phyloP scores from a whole-genome alignment of 2,113 vertebrate genomes.

The Rhinolophus sinicus region DNA sequence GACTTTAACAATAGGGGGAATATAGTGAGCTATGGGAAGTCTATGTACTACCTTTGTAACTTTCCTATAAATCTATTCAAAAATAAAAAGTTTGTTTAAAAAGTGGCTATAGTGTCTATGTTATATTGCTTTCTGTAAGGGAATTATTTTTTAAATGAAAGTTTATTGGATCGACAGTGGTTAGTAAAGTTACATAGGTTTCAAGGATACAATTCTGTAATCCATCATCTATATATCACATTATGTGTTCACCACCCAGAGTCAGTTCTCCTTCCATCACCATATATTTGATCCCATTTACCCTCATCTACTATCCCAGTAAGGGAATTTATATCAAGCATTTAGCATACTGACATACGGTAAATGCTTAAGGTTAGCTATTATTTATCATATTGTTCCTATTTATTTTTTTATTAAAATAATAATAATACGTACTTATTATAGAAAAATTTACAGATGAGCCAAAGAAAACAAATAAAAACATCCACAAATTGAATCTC shows the following conservation, averaged over 20 bases:
- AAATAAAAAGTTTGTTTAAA: not conserved
- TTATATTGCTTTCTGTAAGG: not conserved
- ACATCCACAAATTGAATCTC: not conserved
- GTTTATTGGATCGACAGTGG: no score
- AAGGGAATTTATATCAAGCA: not conserved
- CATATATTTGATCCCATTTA: no score
- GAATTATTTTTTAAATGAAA: no score
- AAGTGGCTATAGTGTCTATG: not conserved
- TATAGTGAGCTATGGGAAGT: not conserved
- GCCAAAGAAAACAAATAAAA: not conserved
- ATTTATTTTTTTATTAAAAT: conserved; percentile 42
- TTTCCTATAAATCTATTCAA: not conserved
- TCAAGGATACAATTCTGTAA: no score
- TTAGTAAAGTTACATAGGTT: no score
- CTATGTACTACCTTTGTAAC: not conserved
- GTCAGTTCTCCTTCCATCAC: no score
- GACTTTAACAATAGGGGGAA: not conserved
- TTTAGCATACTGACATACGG: not conserved
- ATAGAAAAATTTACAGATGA: not conserved
- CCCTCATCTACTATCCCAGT: no score
- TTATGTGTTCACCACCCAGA: no score
- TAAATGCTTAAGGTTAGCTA: not conserved
- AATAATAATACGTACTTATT: not conserved
- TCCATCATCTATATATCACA: no score
- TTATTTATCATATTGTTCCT: not conserved